Base-by-base conservation (phyloP, 2,113 vertebrate genomes). In the Nothocercus nigrocapillus region DNA sequence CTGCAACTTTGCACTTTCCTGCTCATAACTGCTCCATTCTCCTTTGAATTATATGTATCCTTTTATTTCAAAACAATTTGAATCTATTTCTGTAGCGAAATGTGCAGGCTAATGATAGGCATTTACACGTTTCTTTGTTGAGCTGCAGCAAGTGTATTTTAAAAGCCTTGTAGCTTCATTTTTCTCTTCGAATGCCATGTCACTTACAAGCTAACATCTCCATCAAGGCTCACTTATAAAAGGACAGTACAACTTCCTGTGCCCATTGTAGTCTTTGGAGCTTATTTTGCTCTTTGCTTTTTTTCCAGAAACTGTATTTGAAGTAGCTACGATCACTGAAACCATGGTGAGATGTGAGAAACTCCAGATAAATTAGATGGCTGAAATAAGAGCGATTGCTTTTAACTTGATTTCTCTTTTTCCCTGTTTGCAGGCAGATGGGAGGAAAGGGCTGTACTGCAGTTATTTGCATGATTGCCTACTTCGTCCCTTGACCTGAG, bases 381-480 rank as follows among this genome's bases (percentile, higher is more conserved):
- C 36, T 76, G 70, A 82, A 96, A 78, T 83, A 89, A 82, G 28
- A 61, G 42, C 51, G 75, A 75, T 92, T 95, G 75, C 72, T 92
- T 94, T 91, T 78, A 89, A 66, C 36, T 5, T 51, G 51, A 73
- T 68, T 90, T 85, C 63, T 95, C 76, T 83, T 86, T 89, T 74
- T 93, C 82, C 83, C 54, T 95, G 64, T 96, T 95, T 84, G 94
- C 66, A 85, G 80, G 25, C 56, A 79, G 51, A 95, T 75, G 85
- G 64, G 78, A 94, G 69, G 53, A 89, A 76, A 58, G 32, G 56
- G 85, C 82, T 94, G 70, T 80, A 40, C 30, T 70, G 83, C 83
- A 91, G 62, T 94, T 62, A 90, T 93, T 97, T 95, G 32, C 88
- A 76, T 89, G 88, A 94, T 89, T 97, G 77, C 87, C 58, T 83